Percentiles rank a stretch among this genome's conserved stretches.
These are phyloP conservation scores for Natator depressus DNA, from an alignment of 2,113 vertebrate species.

Conservation along the genomic window DNA sequence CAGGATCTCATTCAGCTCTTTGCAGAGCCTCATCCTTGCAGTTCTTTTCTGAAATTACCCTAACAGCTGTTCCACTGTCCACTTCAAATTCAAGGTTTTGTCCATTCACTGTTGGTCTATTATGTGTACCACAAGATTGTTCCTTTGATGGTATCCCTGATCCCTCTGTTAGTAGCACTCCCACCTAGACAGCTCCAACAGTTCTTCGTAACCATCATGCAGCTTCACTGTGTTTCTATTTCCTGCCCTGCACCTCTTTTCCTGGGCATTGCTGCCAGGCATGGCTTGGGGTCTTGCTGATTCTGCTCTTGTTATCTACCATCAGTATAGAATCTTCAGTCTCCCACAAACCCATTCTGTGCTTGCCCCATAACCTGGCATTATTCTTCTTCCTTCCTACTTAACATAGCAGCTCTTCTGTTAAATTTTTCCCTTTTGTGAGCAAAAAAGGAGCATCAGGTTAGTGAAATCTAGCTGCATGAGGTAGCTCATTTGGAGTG, in stretches of 20 bases:
- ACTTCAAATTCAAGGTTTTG: not conserved
- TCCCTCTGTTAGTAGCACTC: rapidly evolving
- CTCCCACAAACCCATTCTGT: not conserved
- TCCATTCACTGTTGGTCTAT: not conserved
- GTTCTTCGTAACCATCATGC: not conserved
- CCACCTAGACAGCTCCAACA: not conserved
- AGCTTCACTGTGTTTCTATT: not conserved
- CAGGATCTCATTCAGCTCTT: not conserved
- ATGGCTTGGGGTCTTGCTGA: not conserved
- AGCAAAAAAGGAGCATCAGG: not conserved
- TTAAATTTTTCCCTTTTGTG: not conserved
- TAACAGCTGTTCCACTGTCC: not conserved
- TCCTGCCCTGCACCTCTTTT: not conserved
- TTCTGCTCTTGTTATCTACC: not conserved
- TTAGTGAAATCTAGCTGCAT: not conserved
- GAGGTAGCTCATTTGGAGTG: not conserved
- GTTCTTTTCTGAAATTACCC: not conserved
- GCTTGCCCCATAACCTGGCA: not conserved
- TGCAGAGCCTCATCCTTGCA: not conserved
- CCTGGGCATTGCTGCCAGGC: not conserved
- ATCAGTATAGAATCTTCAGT: not conserved
- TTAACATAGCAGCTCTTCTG: not conserved
- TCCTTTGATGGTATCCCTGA: not conserved
- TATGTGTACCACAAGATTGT: not conserved
- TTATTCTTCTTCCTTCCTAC: not conserved